phyloP scores from a whole-genome alignment of 2,888 invertebrate species.

The Oscheius sp. region DNA sequence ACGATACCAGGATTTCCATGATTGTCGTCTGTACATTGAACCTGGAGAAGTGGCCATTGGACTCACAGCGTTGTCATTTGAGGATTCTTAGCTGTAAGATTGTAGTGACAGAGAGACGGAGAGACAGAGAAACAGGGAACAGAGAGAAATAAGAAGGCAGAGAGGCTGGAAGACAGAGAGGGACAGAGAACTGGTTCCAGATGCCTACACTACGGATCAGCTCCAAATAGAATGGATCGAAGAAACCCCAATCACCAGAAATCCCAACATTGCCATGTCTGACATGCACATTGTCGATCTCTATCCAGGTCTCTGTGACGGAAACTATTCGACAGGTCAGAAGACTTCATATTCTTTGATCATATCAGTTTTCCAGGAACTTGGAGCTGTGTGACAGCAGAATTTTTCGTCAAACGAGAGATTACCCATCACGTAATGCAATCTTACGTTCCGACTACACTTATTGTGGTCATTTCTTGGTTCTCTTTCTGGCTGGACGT shows the following conservation, averaged over 20 bases:
- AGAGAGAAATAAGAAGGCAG: neutral
- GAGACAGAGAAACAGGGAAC: no score
- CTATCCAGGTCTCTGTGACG: constrained; percentile 69
- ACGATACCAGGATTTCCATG: constrained; percentile 66
- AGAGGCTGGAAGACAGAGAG: neutral
- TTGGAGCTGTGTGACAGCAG: constrained; percentile 78
- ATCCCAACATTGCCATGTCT: constrained; percentile 71
- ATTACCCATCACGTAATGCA: constrained; percentile 78
- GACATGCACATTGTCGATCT: constrained; percentile 72
- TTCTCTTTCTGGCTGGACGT: constrained; percentile 78
- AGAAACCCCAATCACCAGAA: constrained; percentile 67
- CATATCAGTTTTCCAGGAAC: constrained; percentile 60
- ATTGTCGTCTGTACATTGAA: constrained; percentile 72
- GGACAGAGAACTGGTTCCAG: constrained; percentile 47
- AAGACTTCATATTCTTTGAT: neutral
- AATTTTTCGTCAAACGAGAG: constrained; percentile 77
- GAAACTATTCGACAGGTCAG: constrained; percentile 70
- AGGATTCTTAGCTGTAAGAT: constrained; percentile 72
- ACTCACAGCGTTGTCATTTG: constrained; percentile 69
- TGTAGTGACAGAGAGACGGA: neutral
- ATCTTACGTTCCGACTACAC: constrained; percentile 78
- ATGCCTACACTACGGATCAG: constrained; percentile 73
- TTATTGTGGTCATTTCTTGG: constrained; percentile 72
- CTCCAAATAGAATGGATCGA: constrained; percentile 67
- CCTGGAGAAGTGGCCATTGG: constrained; percentile 71